Evolutionary conservation across 1,140 invertebrate species (phyloP).

Genomic region (Drosophila saltans): DNA sequence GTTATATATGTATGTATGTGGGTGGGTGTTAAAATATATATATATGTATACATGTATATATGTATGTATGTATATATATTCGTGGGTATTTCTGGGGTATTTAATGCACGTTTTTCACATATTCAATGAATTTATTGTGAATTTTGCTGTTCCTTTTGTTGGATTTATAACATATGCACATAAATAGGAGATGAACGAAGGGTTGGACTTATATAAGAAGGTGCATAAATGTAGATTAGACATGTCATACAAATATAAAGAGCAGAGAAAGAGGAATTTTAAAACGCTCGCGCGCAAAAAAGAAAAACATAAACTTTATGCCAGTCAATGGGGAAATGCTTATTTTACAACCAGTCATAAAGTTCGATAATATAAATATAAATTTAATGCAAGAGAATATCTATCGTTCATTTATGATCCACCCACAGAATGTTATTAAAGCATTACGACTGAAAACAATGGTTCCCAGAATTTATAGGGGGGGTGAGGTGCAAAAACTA

Average conservation of each 20-base stretch:
- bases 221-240: conserved; percentile 29
- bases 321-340: neutral
- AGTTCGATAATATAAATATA: conserved; percentile 50
- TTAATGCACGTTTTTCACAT: conserved; percentile 52
- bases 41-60: neutral
- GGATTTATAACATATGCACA: conserved; percentile 16
- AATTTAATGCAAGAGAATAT: conserved; percentile 27
- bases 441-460: neutral
- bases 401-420: conserved; percentile 37
- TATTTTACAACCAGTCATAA: conserved; percentile 10
- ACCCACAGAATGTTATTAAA: neutral
- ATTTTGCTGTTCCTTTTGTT: conserved; percentile 2
- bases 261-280: conserved; percentile 23
- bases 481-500: too few relatives aligned
- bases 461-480: neutral
- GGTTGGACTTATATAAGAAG: conserved; percentile 35
- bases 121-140: conserved; percentile 28
- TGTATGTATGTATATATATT: neutral
- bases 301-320: conserved; percentile 8
- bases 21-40: too few relatives aligned
- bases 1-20: neutral
- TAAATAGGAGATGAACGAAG: neutral
- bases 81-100: neutral
- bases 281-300: conserved; percentile 8
- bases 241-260: conserved; percentile 11